Percentiles rank a stretch among this genome's conserved stretches.
Conservation (phyloP, 2,888 invertebrate species). For the Pyrrhosoma nymphula region DNA sequence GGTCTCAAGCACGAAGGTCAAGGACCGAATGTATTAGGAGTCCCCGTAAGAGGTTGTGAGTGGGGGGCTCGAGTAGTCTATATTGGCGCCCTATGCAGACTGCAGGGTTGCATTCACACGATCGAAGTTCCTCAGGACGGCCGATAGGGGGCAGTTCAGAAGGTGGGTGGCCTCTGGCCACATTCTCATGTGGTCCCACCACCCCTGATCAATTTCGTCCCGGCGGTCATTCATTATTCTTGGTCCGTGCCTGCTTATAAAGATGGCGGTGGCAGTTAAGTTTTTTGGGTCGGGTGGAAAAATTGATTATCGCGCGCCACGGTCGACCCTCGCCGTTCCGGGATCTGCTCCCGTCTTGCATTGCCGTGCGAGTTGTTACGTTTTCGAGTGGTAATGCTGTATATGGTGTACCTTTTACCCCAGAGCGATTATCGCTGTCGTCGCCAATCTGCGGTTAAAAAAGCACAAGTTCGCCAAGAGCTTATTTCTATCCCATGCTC, state of each 20-base stretch:
- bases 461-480: no score
- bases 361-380: background rate
- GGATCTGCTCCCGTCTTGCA: background rate
- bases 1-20: background rate
- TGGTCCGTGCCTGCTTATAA: conserved; percentile 11
- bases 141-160: no score
- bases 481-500: no score
- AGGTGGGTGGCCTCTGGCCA: background rate
- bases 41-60: background rate
- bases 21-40: background rate
- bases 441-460: no score
- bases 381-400: background rate
- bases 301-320: background rate
- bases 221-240: background rate
- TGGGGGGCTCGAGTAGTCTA: background rate
- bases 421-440: background rate
- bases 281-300: background rate
- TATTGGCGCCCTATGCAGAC: background rate
- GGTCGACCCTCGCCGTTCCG: background rate
- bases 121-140: background rate
- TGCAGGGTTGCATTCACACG: background rate
- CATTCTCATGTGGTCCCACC: background rate
- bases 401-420: background rate
- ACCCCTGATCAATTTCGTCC: background rate
- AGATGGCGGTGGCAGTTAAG: conserved; percentile 2